Evolutionary conservation across 2,888 invertebrate species (phyloP).

Genomic region (Apodemia zela): DNA sequence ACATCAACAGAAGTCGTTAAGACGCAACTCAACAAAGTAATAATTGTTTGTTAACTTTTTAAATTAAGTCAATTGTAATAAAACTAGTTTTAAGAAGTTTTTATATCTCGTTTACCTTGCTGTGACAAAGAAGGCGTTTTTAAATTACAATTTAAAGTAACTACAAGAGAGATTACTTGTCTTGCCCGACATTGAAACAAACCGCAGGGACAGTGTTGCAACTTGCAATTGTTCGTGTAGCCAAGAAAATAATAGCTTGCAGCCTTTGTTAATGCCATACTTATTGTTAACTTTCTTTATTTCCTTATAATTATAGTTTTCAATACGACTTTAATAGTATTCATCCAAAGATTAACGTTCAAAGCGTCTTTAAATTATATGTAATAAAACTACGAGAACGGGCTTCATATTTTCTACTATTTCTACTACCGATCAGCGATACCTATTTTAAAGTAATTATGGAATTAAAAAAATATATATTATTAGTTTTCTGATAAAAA

Average conservation of each 20-base stretch:
- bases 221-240: constrained; percentile 18
- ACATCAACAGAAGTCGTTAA: too few relatives aligned
- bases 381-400: too few relatives aligned
- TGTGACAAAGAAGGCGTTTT: constrained; percentile 9
- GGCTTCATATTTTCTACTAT: too few relatives aligned
- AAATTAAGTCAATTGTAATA: not conserved
- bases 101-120: constrained; percentile 1
- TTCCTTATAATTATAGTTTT: too few relatives aligned
- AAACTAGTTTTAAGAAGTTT: not conserved
- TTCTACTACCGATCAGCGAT: too few relatives aligned
- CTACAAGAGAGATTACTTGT: constrained; percentile 6
- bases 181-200: constrained; percentile 17
- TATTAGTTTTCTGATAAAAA: too few relatives aligned
- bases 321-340: too few relatives aligned
- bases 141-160: constrained; percentile 12
- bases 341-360: too few relatives aligned
- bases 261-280: not conserved
- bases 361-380: too few relatives aligned
- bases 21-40: not conserved
- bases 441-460: too few relatives aligned
- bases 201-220: constrained; percentile 21
- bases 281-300: not conserved
- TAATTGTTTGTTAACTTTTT: not conserved
- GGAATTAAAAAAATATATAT: too few relatives aligned
- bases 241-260: constrained; percentile 7